Evolutionary conservation across 2,113 vertebrate species (phyloP), one percentile per base, ranked within the genome.

Genomic region (Myxocyprinus asiaticus): DNA sequence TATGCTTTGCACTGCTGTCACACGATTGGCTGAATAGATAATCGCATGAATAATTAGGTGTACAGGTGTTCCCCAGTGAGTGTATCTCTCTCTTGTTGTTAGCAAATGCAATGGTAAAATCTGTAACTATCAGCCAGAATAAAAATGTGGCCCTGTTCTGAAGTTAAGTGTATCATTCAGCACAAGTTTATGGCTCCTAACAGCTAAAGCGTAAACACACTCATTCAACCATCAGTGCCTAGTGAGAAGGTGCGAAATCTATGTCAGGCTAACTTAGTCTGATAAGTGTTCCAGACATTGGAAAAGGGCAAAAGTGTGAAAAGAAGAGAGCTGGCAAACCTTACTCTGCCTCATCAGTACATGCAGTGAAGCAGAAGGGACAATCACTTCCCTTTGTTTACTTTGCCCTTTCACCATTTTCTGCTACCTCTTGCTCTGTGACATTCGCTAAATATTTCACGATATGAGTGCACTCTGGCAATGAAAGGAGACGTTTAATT

Each of bases 361-460:
- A 88, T 64, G 79, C 89, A 90, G 79, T 88, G 86, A 87, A 87
- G 88, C 87, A 87, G 86, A 90, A 92, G 89, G 90, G 90, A 91
- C 91, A 88, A 88, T 86, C 85, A 70, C 84, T 85, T 79, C 77
- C 89, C 87, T 88, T 88, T 91, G 91, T 92, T 92, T 92, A 91
- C 90, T 80, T 81, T 67, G 86, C 84, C 85, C 78, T 86, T 86
- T 90, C 87, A 85, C 83, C 87, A 86, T 84, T 82, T 65, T 90
- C 90, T 84, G 88, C 80, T 84, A 63, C 74, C 72, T 17, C 77
- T 65, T 71, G 45, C 63, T 74, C 69, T 47, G 55, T 64, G 68
- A 62, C 63, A 70, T 79, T 76, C 81, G 80, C 86, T 92, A 88
- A 92, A 93, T 93, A 92, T 92, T 93, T 91, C 82, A 93, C 88